Evolutionary conservation across 92 coral and sea anemone genomes (phyloP), one percentile per base, ranked within the genome.

Genomic region (Muricea muricata): DNA sequence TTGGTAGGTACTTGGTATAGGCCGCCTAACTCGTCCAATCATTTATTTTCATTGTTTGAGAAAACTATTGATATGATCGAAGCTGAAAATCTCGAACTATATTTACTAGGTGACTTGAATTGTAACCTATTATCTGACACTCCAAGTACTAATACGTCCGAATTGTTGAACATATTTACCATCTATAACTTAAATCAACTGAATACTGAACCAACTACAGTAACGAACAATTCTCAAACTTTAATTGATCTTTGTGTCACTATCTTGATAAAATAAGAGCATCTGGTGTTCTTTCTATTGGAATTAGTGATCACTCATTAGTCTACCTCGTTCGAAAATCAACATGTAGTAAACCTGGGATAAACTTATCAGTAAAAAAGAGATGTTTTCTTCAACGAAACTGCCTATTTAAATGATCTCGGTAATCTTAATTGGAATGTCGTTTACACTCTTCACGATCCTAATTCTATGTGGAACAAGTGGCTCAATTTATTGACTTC

Each of bases 1-100:
- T 84, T 92, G 25, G 92, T 92, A 13, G 69, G 89, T 52, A 87
- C 95, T 30, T 92, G 85, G 91, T 86, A 89, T 74, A 86, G 91
- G 84, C 92, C 91, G 8, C 93, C 93, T 39, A 69, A 84, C 34
- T 71, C 92, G 26, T 66, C 89, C 63, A 67, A 80, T 26, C 84
- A 89, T 76, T 41, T 82, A 26, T 79, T 92, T 78, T 32, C 41
- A 84, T 45, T 65, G n/a, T n/a, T n/a, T n/a, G n/a, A n/a, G n/a
- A n/a, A n/a, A n/a, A n/a, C n/a, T n/a, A n/a, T 87, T 69, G 89
- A 84, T 6, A 84, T 70, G 63, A 85, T 92, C 30, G 91, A 92
- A 54, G 85, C 91, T 26, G 87, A 81, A 69, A 82, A 86, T 25
- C 29, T 40, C 33, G 68, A 92, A 46, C 30, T 84, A 5, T 89